Evolutionary conservation across 2,113 vertebrate species (phyloP).

Genomic region (Regulus satrapa): DNA sequence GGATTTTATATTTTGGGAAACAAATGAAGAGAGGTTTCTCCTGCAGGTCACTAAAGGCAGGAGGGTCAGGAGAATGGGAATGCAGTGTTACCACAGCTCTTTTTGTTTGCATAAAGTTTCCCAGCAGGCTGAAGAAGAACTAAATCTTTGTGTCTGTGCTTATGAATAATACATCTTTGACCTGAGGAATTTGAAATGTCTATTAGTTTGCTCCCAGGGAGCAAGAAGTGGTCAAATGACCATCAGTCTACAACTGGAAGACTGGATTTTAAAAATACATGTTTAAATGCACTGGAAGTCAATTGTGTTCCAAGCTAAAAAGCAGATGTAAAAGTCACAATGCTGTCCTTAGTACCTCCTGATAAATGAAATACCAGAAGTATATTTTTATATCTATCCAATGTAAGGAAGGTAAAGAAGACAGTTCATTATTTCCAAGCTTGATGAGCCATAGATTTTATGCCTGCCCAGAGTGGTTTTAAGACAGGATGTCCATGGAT

Average conservation of each 20-base stretch:
- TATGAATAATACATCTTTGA: not conserved
- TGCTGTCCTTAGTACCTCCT: not conserved
- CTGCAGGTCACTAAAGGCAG: not conserved
- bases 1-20: not conserved
- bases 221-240: not conserved
- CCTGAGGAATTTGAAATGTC: constrained; percentile 32
- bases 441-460: not conserved
- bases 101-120: constrained; percentile 41
- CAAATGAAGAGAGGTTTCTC: not conserved
- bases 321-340: not conserved
- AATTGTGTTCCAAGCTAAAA: not conserved
- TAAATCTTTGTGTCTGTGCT: not conserved
- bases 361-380: not conserved
- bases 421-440: not conserved
- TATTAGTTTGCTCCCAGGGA: not conserved
- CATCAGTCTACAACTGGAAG: constrained; percentile 10
- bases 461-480: not conserved
- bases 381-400: not conserved
- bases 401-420: not conserved
- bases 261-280: not conserved
- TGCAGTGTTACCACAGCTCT: not conserved
- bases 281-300: constrained; percentile 26
- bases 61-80: not conserved
- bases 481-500: not conserved
- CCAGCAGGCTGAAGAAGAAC: constrained; percentile 41